Evolutionary conservation across 2,888 invertebrate species (phyloP), one percentile per base, ranked within the genome.

Genomic region (Mesorhabditis spiculigera): DNA sequence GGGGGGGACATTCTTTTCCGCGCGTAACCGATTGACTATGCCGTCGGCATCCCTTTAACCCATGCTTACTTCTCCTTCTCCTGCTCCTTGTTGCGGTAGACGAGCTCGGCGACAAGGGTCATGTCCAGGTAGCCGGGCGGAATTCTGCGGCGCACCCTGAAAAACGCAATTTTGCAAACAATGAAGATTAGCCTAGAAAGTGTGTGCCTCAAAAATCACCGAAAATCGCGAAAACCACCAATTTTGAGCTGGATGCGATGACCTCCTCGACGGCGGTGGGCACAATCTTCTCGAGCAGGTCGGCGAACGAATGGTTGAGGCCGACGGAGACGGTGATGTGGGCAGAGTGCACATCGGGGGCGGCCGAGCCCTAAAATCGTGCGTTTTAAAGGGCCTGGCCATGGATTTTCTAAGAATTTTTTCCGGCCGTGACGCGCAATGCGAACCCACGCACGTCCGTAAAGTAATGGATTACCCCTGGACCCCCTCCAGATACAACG

Each of bases 261-360:
- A 80, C 43, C 1, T 62, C 62, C 43, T 75, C 63, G 8, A 75
- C 61, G n/a, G 78, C 68, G 8, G 69, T 68, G 41, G 73, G 68
- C 5, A 77, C 67, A 42, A 91, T 89, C 82, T 91, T 91, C 85
- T 94, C 92, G 75, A 97, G 88, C 5, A 95, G 89, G 88, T 97
- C 94, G 43, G 91, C 92, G 91, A 92, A 97, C 0, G 93, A 90
- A 86, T 93, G 93, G 82, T 91, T 91, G 86, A 96, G 95, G 85
- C 93, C 94, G 82, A 93, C 91, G 66, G 95, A 95, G 4, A 97
- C 88, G 0, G 97, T 98, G 5, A 97, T 91, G 86, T 98, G 97
- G 4, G 96, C 89, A 3, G 96, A 96, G 88, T 97, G 95, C 45
- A 90, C 89, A 16, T 91, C 90, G 1, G 70, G 64, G 63, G 74